A percentile compares a stretch with the other conserved stretches of the same genome.
Conservation (phyloP, 2,888 invertebrate genomes). For the Morpho achilles region DNA sequence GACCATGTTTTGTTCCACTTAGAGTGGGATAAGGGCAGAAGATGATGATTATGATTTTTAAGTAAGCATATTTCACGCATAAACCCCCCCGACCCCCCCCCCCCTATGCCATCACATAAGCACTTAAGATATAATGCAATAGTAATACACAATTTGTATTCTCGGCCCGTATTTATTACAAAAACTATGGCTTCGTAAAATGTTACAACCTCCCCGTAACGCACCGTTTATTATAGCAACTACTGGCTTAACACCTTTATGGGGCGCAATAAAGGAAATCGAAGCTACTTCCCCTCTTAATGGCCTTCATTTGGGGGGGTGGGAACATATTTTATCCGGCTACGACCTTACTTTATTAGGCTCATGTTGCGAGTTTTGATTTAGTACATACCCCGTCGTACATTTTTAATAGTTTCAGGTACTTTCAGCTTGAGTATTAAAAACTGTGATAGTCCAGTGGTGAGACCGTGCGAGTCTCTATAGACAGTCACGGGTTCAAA, state of each 20-base stretch:
- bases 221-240: constrained; percentile 30
- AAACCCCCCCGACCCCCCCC: too few species aligned
- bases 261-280: constrained; percentile 49
- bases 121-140: background rate
- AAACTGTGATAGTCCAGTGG: too few species aligned
- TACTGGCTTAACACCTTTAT: constrained; percentile 35
- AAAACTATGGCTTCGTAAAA: constrained; percentile 11
- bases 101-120: too few species aligned
- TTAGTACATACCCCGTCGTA: constrained; percentile 5
- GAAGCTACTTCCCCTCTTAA: constrained; percentile 50
- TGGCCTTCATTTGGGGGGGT: constrained; percentile 32
- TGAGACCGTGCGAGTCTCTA: too few species aligned
- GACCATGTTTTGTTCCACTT: too few species aligned
- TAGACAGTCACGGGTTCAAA: too few species aligned
- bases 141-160: constrained; percentile 4
- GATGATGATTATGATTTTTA: too few species aligned
- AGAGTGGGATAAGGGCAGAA: too few species aligned
- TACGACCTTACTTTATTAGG: constrained; percentile 28
- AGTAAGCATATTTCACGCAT: too few species aligned
- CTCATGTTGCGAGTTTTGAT: constrained; percentile 22
- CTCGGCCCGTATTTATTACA: constrained; percentile 6
- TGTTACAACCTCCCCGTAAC: constrained; percentile 10
- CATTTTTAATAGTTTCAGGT: background rate
- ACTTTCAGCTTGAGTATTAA: too few species aligned
- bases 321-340: constrained; percentile 29